These are phyloP conservation scores for Parazoanthus atlanticus DNA, from an alignment of 92 coral and sea anemone genomes.

Conservation along the genomic window DNA sequence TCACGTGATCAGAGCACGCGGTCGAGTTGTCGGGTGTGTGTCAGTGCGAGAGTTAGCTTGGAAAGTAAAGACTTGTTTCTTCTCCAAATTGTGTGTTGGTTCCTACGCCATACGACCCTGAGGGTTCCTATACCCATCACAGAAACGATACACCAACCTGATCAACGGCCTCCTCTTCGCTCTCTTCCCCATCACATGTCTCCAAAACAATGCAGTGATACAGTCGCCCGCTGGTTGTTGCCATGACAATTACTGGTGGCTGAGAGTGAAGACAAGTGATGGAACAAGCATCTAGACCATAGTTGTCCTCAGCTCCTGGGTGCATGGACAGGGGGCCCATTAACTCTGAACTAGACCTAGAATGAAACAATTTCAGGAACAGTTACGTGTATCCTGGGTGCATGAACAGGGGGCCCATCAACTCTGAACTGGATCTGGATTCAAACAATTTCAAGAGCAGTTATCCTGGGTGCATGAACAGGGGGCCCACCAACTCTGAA, in stretches of 20 bases:
- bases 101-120: too few species aligned
- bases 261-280: constrained; percentile 81
- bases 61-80: too few species aligned
- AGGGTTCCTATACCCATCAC: too few species aligned
- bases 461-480: too few species aligned
- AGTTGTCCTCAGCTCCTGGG: constrained; percentile 96
- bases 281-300: constrained; percentile 94
- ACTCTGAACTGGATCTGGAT: constrained; percentile 58
- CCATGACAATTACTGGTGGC: constrained; percentile 92
- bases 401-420: constrained; percentile 86
- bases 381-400: constrained; percentile 56
- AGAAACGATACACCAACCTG: too few species aligned
- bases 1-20: too few species aligned
- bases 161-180: constrained; percentile 53
- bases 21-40: too few species aligned
- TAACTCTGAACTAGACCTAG: constrained; percentile 63
- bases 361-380: not conserved
- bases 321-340: constrained; percentile 86
- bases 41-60: too few species aligned
- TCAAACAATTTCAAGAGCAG: not conserved
- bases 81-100: too few species aligned
- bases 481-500: not conserved
- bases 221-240: constrained; percentile 86
- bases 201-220: constrained; percentile 95
- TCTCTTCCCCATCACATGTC: constrained; percentile 58